Evolutionary conservation across 2,113 vertebrate species (phyloP), one percentile per base, ranked within the genome.

Genomic region (Charina bottae): DNA sequence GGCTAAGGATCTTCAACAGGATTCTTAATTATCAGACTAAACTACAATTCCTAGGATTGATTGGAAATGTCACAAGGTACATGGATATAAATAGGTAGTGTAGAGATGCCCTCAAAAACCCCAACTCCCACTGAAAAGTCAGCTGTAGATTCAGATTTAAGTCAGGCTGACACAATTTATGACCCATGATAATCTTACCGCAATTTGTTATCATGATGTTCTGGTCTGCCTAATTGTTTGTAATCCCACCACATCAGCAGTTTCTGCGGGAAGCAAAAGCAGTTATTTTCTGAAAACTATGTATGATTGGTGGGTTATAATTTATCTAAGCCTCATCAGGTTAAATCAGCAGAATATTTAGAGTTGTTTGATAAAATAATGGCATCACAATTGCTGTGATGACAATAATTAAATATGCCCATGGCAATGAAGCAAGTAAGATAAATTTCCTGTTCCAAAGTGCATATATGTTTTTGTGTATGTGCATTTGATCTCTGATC

Each of bases 401-500:
- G 88, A 3, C 9, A 59, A 93, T 72, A 92, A 33, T 0, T n/a
- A 85, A 9, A 59, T 55, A 3, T 3, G 0, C 4, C 78, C 87
- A 78, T 42, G 60, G n/a, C 56, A 92, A 68, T 5, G 42, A 26
- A 94, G 24, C 55, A 46, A 53, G 87, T 53, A 93, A 89, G 60
- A 92, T 28, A 89, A 0, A 2, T 87, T 84, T 94, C 93, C 68
- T 92, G 46, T 56, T 49, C 37, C 87, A 94, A 92, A 93, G 72
- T 88, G 62, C 87, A 59, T 83, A 72, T 90, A 54, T 90, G 37
- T 90, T 37, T 90, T 24, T 84, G 26, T 49, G 13, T 84, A 15
- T 58, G 23, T 90, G 19, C 46, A 87, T 89, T 83, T 83, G 86
- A 92, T 62, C 46, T 26, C 72, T 89, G 87, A 89, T 92, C 91